Base-by-base conservation (phyloP, 2,113 vertebrate genomes). In the Campylomormyrus tamandua region DNA sequence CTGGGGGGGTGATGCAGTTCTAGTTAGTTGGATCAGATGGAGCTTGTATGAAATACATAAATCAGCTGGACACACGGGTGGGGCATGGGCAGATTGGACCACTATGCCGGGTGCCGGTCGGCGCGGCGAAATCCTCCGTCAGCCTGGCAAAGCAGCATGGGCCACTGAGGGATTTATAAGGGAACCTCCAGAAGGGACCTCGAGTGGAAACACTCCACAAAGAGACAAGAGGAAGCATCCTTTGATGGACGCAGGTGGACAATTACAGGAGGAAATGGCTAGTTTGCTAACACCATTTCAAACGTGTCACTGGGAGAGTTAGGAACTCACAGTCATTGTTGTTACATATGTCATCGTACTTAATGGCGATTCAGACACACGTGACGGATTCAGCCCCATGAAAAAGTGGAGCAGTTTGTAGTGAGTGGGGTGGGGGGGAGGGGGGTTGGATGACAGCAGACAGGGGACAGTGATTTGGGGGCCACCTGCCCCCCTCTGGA, bases 1-100 rank as follows among this genome's bases (percentile, higher is more conserved):
- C 89, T 86, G 91, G 88, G 87, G 85, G 91, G 92, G 80, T 24
- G 90, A 90, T 92, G 91, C 56, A 90, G 84, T 89, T 92, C 91
- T 92, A 90, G 90, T 92, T 92, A 93, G 92, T 91, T 92, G 91
- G 91, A 92, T 92, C 90, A 91, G 92, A 93, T 91, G 74, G 39
- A 90, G 90, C 87, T 84, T 91, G 87, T 90, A 87, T 90, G 87
- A 83, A 90, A 91, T 90, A 89, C 84, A 94, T 93, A 92, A 91
- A 93, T 92, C 92, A 93, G 85, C 84, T 74, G 70, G 91, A 92
- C 92, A 92, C 90, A 90, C 89, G 89, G 91, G 91, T 89, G 88
- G 91, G 90, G 87, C 87, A 91, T 83, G 24, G 58, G 48, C 13
- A 50, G 90, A 91, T 92, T 91, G 90, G 91, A 39, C 93, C 91